Conservation (phyloP, 2,888 invertebrate genomes). For the Mythimna vitellina region DNA sequence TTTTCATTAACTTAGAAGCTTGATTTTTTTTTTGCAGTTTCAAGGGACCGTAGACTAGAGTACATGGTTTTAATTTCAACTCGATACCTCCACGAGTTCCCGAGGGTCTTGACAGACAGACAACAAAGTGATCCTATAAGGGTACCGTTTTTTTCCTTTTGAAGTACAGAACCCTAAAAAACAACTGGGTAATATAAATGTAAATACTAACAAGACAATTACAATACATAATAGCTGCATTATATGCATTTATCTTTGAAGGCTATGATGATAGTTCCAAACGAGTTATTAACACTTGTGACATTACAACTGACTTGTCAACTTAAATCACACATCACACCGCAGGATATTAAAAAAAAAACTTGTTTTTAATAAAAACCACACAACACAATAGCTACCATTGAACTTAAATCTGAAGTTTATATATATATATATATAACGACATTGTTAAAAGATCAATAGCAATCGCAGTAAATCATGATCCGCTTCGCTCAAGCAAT, state of each 20-base stretch:
- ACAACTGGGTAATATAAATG: background rate
- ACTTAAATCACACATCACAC: background rate
- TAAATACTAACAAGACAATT: conserved; percentile 27
- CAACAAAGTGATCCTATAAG: no score
- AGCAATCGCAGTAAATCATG: conserved; percentile 21
- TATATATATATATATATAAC: background rate
- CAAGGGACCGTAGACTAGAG: no score
- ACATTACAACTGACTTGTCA: background rate
- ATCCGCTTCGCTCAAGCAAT: conserved; percentile 56
- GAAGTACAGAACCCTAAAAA: background rate
- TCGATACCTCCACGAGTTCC: no score
- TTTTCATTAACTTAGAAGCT: no score
- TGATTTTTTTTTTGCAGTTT: no score
- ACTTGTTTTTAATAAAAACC: no score
- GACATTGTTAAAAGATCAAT: conserved; percentile 9
- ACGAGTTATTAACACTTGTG: background rate
- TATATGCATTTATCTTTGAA: conserved; percentile 13
- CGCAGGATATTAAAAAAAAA: background rate
- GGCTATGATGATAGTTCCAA: background rate
- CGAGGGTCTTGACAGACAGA: no score
- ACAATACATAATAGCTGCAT: conserved; percentile 24
- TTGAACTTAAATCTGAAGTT: background rate
- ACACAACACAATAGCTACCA: background rate
- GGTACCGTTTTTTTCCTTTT: no score
- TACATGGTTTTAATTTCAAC: no score